Percentiles rank a stretch among this genome's conserved stretches.
These are phyloP conservation scores for Gadus chalcogrammus DNA, from an alignment of 2,113 vertebrate species.

Conservation along the genomic window DNA sequence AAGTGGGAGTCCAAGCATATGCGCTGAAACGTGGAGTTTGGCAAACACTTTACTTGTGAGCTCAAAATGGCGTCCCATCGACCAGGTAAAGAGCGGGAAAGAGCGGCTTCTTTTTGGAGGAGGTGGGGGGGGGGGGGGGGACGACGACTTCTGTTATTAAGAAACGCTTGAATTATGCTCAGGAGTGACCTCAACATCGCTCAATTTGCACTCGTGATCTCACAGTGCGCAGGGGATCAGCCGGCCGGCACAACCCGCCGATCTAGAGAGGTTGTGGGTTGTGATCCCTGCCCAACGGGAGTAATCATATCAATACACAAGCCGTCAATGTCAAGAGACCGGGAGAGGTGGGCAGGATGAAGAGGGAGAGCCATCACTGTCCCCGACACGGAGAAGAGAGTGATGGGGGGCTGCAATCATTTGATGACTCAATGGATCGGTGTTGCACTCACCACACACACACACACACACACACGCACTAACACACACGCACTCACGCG, in stretches of 20 bases:
- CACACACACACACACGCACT: conserved; percentile 35
- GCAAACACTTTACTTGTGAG: too few relatives aligned
- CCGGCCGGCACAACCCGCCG: conserved; percentile 41
- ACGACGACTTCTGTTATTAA: too few relatives aligned
- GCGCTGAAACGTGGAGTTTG: too few relatives aligned
- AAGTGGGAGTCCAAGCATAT: too few relatives aligned
- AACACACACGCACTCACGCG: conserved; percentile 34
- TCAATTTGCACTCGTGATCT: conserved; percentile 47
- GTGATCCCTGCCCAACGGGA: neutral
- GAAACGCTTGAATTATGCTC: conserved; percentile 24
- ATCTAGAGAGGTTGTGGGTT: conserved; percentile 24
- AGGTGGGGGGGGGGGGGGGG: too few relatives aligned
- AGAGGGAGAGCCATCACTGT: conserved; percentile 44
- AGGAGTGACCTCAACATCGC: conserved; percentile 47
- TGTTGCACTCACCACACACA: conserved; percentile 39
- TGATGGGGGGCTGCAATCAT: conserved; percentile 51
- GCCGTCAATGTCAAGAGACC: conserved; percentile 18
- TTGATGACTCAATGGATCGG: conserved; percentile 55
- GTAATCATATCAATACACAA: conserved; percentile 1
- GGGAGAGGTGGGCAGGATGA: too few relatives aligned
- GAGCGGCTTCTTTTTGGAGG: too few relatives aligned
- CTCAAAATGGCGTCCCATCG: too few relatives aligned
- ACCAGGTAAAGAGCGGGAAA: too few relatives aligned
- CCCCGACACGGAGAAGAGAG: conserved; percentile 32
- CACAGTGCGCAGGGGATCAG: conserved; percentile 53